These are phyloP conservation scores for Papilio protenor DNA, from an alignment of 2,888 invertebrate genomes.

Conservation along the genomic window DNA sequence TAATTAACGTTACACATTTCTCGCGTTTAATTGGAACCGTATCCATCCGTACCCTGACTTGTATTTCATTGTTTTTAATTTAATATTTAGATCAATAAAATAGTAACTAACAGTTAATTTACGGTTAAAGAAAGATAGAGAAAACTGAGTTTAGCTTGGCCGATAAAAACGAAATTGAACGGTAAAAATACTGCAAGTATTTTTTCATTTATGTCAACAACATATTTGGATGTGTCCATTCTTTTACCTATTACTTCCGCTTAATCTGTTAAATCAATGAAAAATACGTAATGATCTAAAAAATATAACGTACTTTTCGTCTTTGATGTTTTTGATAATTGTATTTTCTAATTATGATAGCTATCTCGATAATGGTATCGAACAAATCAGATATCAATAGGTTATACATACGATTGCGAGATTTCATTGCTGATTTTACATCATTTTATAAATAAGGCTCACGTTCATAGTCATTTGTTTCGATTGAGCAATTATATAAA, in stretches of 20 bases:
- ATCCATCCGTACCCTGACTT: neutral
- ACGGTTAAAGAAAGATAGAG: too few species aligned
- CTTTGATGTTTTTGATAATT: neutral
- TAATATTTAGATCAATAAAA: neutral
- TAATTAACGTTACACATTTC: neutral
- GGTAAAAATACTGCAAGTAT: neutral
- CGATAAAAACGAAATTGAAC: neutral
- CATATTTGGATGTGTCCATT: neutral
- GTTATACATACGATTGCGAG: neutral
- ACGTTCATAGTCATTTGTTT: slow-evolving; percentile 21
- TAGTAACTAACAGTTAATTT: too few species aligned
- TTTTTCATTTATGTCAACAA: too few species aligned
- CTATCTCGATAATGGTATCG: neutral
- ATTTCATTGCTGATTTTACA: neutral
- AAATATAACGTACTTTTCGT: neutral
- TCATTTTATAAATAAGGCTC: slow-evolving; percentile 12
- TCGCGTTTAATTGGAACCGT: neutral
- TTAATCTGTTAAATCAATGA: neutral
- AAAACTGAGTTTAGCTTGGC: neutral
- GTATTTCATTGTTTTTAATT: neutral
- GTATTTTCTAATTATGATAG: neutral
- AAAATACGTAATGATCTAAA: neutral
- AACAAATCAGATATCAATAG: slow-evolving; percentile 1
- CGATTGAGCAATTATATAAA: neutral
- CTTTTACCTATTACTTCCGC: neutral